Conservation (phyloP, 1,140 invertebrate species). For the Diorhabda carinulata region DNA sequence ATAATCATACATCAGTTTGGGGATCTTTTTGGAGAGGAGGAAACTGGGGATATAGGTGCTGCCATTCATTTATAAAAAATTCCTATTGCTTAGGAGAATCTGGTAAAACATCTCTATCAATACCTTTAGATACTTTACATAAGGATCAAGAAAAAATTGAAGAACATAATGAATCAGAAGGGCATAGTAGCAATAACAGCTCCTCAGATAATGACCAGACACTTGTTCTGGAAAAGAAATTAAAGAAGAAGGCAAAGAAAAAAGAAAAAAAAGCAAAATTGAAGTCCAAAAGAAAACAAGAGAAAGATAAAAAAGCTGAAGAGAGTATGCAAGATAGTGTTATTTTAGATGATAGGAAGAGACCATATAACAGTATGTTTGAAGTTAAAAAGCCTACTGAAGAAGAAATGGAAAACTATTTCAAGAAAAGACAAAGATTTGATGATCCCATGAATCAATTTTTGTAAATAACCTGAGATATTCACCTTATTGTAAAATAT, state of each 20-base stretch:
- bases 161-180: background rate
- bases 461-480: slow-evolving; percentile 28
- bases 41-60: slow-evolving; percentile 95
- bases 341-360: slow-evolving; percentile 80
- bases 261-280: slow-evolving; percentile 68
- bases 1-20: slow-evolving; percentile 93
- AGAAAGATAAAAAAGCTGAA: slow-evolving; percentile 54
- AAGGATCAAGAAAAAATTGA: slow-evolving; percentile 38
- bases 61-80: slow-evolving; percentile 89
- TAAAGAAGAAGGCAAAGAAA: slow-evolving; percentile 54
- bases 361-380: slow-evolving; percentile 88
- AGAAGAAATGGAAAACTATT: slow-evolving; percentile 91
- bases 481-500: background rate
- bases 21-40: slow-evolving; percentile 92
- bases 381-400: slow-evolving; percentile 79
- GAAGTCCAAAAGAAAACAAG: slow-evolving; percentile 55
- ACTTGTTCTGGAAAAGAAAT: background rate
- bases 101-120: slow-evolving; percentile 52
- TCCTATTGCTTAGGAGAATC: slow-evolving; percentile 84
- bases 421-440: slow-evolving; percentile 74
- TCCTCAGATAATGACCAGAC: slow-evolving; percentile 29
- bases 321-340: slow-evolving; percentile 61
- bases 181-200: slow-evolving; percentile 20
- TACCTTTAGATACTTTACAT: slow-evolving; percentile 27
- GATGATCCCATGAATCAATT: slow-evolving; percentile 92